Conservation (phyloP, 1,140 invertebrate genomes). For the Heliconius eleuchia region DNA sequence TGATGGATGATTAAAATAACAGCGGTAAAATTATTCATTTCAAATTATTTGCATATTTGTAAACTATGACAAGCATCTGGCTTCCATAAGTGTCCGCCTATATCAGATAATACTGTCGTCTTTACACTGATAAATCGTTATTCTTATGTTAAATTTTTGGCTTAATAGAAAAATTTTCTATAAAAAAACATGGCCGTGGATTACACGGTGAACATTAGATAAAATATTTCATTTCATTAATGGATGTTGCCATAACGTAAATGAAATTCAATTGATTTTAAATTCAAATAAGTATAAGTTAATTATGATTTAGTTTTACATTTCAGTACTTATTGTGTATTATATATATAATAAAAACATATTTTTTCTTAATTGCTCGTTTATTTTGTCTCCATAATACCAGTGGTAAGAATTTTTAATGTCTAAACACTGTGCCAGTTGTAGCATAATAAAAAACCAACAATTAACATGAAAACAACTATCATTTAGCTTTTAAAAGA, state of each 20-base stretch:
- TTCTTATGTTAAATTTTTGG: background rate
- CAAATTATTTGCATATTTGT: slow-evolving; percentile 37
- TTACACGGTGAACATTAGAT: too few species aligned
- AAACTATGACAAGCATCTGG: slow-evolving; percentile 36
- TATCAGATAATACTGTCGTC: slow-evolving; percentile 22
- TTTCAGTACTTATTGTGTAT: too few species aligned
- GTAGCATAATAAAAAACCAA: background rate
- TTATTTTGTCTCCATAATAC: background rate
- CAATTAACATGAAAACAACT: background rate
- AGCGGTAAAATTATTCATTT: slow-evolving; percentile 29
- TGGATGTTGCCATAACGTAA: too few species aligned
- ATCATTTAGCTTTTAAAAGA: slow-evolving; percentile 16
- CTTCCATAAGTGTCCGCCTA: slow-evolving; percentile 31
- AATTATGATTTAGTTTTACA: too few species aligned
- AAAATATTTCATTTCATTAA: too few species aligned
- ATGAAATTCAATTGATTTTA: too few species aligned
- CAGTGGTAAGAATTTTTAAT: background rate
- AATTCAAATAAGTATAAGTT: too few species aligned
- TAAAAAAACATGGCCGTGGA: too few species aligned
- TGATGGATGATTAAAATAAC: slow-evolving; percentile 24
- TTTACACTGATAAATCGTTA: slow-evolving; percentile 9
- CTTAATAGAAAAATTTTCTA: background rate
- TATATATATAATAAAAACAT: too few species aligned
- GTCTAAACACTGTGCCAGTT: background rate
- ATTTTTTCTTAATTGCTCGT: background rate